Base-by-base conservation (phyloP, 2,797 vertebrate species). In the Nyctibius grandis region DNA sequence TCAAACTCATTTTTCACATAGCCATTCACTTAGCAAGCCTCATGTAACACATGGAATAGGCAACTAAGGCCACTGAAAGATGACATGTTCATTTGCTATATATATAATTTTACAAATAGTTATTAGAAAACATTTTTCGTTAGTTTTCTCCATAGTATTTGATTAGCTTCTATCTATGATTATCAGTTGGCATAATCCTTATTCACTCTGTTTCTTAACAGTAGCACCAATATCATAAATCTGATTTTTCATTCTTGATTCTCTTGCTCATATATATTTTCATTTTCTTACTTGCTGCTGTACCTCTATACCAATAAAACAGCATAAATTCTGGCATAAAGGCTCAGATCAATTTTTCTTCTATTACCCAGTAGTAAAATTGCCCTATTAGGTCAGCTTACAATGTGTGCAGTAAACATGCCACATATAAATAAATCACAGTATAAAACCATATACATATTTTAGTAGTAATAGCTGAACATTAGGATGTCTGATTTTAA, bases 361-460 rank as follows among this genome's bases (percentile, higher is more conserved):
- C 26, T 38, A 20, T 87, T 86, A 50, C 12, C 11, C 53, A 44
- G 44, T 17, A 92, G 34, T 81, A 22, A 85, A 96, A 86, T 85
- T 86, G 33, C 50, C 28, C 33, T 82, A 21, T 70, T 60, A 79
- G 40, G 31, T 86, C 77, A 89, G 53, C 31, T 91, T 87, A 85
- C 23, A 76, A 54, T 40, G 19, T 79, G 47, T 73, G 69, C 57
- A 65, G 73, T 73, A 88, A 69, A 81, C 86, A 86, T 7, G 19
- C 15, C 79, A 67, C 47, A 54, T 56, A 95, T 54, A 95, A 92
- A 93, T 86, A 95, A 86, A 94, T 82, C 91, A 94, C 73, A 87
- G 63, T 85, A 89, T 74, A 92, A 91, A 96, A 73, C 5, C 42
- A 64, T 79, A 82, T 28, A 65, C 16, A 69, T 87, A 16, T 91